Conservation (phyloP, 2,797 vertebrate genomes). For the Martes flavigula region DNA sequence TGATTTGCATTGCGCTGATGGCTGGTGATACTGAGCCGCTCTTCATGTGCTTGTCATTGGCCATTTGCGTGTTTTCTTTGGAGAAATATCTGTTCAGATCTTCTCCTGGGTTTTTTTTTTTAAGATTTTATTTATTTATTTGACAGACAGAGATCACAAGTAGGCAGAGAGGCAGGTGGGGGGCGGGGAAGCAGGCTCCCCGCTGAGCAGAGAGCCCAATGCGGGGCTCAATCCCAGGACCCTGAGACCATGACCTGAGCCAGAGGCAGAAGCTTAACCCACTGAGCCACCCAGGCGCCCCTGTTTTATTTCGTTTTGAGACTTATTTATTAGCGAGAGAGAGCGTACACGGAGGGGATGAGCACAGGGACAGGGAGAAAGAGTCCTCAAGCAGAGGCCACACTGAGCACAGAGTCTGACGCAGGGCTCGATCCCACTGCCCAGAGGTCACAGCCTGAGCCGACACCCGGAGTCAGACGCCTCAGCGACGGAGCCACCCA, state of each 20-base stretch:
- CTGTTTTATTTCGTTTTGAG: neutral
- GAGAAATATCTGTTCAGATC: neutral
- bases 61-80: neutral
- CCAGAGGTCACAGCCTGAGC: neutral
- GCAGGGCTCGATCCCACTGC: rapidly evolving
- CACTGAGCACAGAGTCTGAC: neutral
- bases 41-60: neutral
- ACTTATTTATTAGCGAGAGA: neutral
- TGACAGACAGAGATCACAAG: no score
- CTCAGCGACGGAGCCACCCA: neutral
- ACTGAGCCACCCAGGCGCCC: no score
- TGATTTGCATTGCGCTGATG: neutral
- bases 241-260: no score
- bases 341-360: neutral
- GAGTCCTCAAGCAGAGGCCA: neutral
- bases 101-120: neutral
- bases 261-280: no score
- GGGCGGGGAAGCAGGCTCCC: no score
- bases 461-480: no score
- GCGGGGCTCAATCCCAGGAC: no score
- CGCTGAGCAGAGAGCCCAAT: no score
- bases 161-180: no score
- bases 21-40: neutral
- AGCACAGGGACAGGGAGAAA: neutral
- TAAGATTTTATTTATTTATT: no score